Evolutionary conservation across 2,888 invertebrate species (phyloP).

Genomic region (Sesia apiformis): DNA sequence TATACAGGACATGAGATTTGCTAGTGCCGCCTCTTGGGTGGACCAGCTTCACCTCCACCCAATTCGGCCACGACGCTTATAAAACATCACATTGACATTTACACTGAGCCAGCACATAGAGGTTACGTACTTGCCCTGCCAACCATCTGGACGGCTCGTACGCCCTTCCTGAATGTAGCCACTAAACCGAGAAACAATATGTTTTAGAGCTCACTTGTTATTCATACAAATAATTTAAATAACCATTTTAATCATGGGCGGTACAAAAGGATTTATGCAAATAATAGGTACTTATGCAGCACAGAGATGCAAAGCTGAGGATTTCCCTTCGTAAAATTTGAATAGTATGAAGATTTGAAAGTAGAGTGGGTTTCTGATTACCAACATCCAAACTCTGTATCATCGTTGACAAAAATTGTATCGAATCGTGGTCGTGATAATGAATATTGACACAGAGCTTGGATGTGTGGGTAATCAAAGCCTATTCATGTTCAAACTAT

Average conservation of each 20-base stretch:
- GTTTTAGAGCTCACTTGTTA: conserved; percentile 42
- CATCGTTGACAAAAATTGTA: too few relatives aligned
- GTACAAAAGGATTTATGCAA: conserved; percentile 34
- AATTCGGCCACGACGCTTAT: conserved; percentile 24
- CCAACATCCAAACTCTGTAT: too few relatives aligned
- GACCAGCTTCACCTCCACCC: conserved; percentile 26
- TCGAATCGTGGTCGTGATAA: too few relatives aligned
- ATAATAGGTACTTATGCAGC: conserved; percentile 37
- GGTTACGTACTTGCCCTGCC: conserved; percentile 97
- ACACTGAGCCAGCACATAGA: conserved; percentile 52
- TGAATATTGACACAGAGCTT: conserved; percentile 5
- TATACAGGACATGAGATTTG: conserved; percentile 58
- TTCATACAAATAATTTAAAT: conserved; percentile 21
- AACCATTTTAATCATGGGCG: conserved; percentile 33
- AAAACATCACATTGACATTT: conserved; percentile 64
- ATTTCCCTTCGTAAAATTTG: conserved; percentile 13
- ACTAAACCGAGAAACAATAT: conserved; percentile 81
- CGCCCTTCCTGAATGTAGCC: conserved; percentile 99
- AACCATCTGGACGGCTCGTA: conserved; percentile 98
- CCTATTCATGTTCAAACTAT: neutral
- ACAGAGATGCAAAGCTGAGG: conserved; percentile 57
- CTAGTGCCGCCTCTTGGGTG: conserved; percentile 45
- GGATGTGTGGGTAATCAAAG: conserved; percentile 3
- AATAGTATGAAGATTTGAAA: too few relatives aligned
- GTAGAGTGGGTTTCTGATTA: too few relatives aligned